Evolutionary conservation across 2,113 vertebrate genomes (phyloP), one percentile per base, ranked within the genome.

Genomic region (Pleuronectes platessa): DNA sequence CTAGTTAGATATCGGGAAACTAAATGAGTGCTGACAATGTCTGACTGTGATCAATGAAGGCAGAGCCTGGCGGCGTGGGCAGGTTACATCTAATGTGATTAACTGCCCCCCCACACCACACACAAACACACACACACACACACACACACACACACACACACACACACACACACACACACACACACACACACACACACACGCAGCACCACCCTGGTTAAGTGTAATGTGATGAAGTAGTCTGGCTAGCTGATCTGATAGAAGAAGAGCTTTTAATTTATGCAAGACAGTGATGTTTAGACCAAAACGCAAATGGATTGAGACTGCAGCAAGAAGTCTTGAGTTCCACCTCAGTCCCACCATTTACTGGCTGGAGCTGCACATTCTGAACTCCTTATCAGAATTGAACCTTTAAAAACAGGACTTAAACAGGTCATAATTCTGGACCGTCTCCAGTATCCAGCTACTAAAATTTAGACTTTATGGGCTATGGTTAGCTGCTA

Each of bases 1-100:
- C n/a, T 54, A 54, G 51, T 54, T 54, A 54, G 51, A 54, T 54
- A 54, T n/a, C 51, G 51, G 51, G 51, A 54, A 54, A 54, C 78
- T 71, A 86, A 86, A 84, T 82, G 84, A 86, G 79, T 82, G 81
- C 65, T 24, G 70, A 76, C 76, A 81, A 54, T 58, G 76, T 74
- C 60, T 84, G 75, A 49, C 73, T 78, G 70, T 82, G 87, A 89
- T 89, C 79, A 80, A 76, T 78, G 67, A 42, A 35, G 61, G 71
- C 63, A 75, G 70, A 80, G 80, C 61, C 66, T 56, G 56, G 71
- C 53, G 4, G 53, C 51, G 53, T 56, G 76, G 66, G 71, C 77
- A 79, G 74, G 81, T 81, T 74, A 71, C 69, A 71, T 79, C 59
- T 86, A 86, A 88, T 79, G 75, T 82, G 62, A 86, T 84, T 61